A percentile compares a stretch with the other conserved stretches of the same genome.
These are phyloP conservation scores for Helicorthomorpha holstii DNA, from an alignment of 1,140 invertebrate species.

Conservation along the genomic window DNA sequence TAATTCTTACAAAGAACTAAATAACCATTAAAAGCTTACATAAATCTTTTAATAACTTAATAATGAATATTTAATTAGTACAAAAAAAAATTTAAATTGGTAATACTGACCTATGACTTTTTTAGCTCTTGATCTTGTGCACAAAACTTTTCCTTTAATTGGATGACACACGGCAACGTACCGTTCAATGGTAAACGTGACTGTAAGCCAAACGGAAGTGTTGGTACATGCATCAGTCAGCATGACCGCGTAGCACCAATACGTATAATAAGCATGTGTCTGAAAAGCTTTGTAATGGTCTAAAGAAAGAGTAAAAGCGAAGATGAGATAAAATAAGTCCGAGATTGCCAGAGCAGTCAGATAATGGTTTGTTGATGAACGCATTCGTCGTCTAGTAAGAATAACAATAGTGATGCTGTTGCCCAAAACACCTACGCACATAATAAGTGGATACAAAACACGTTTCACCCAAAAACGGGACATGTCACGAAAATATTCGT, in stretches of 20 bases:
- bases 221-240: conserved; percentile 44
- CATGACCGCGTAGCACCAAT: conserved; percentile 35
- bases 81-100: too few species aligned
- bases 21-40: too few species aligned
- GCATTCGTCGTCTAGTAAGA: conserved; percentile 51
- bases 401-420: conserved; percentile 54
- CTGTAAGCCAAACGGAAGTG: conserved; percentile 56
- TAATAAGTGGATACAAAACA: conserved; percentile 47
- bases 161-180: conserved; percentile 61
- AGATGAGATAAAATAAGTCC: conserved; percentile 48
- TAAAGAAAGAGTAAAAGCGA: conserved; percentile 44
- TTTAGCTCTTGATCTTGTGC: conserved; percentile 34
- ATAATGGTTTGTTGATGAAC: conserved; percentile 53
- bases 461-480: conserved; percentile 43
- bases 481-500: conserved; percentile 20
- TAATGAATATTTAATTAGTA: too few species aligned
- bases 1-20: too few species aligned
- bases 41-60: too few species aligned
- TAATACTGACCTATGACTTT: too few species aligned
- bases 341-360: conserved; percentile 51
- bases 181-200: conserved; percentile 57
- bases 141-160: conserved; percentile 48
- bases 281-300: conserved; percentile 37
- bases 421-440: conserved; percentile 47
- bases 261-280: conserved; percentile 30